Percentiles rank a stretch among this genome's conserved stretches.
phyloP scores from a whole-genome alignment of 2,888 invertebrate genomes.

The Drosophila anomalata region DNA sequence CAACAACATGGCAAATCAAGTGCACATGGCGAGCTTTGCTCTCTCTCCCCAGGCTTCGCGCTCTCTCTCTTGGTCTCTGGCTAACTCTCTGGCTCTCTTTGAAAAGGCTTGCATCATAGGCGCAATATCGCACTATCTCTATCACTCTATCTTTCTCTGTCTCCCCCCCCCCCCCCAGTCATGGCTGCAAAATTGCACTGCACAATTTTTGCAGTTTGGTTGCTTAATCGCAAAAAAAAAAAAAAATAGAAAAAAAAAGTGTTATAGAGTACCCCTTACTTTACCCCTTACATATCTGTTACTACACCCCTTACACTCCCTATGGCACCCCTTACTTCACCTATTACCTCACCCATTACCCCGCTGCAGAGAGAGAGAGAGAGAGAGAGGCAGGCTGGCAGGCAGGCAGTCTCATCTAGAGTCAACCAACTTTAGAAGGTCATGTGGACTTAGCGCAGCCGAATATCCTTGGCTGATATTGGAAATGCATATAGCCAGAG shows the following conservation, averaged over 20 bases:
- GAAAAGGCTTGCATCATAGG: constrained; percentile 43
- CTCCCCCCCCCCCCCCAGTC: background rate
- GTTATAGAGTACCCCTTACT: background rate
- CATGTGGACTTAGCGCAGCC: constrained; percentile 75
- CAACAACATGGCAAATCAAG: constrained; percentile 18
- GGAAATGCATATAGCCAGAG: constrained; percentile 58
- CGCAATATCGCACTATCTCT: background rate
- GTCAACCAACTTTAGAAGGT: constrained; percentile 81
- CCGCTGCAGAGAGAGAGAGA: background rate
- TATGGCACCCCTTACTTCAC: constrained; percentile 10
- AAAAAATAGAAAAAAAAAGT: constrained; percentile 9
- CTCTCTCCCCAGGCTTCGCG: background rate
- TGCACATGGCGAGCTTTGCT: constrained; percentile 34
- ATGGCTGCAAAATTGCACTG: constrained; percentile 30
- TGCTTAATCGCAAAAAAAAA: constrained; percentile 54
- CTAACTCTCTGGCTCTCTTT: constrained; percentile 9
- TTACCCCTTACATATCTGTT: constrained; percentile 7
- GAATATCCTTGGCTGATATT: constrained; percentile 77
- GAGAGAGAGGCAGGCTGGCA: background rate
- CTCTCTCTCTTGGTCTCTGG: background rate
- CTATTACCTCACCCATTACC: background rate
- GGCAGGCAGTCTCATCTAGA: constrained; percentile 46
- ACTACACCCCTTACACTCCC: constrained; percentile 2
- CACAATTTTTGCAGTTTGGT: constrained; percentile 54
- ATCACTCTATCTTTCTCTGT: background rate